Conservation (phyloP, 2,888 invertebrate species). For the Flexamia atlantica region DNA sequence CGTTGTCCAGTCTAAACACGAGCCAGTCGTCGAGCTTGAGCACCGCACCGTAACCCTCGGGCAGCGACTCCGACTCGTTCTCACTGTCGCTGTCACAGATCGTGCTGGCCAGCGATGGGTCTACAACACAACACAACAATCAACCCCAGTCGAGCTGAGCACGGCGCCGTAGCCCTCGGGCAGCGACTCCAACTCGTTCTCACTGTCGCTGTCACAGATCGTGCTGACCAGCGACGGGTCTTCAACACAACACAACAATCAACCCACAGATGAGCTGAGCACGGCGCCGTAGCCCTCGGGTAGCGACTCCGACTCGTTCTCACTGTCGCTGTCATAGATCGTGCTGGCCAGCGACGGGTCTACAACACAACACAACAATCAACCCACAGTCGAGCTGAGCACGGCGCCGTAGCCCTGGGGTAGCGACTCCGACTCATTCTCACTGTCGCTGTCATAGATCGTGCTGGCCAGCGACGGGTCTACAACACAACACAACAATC, state of each 20-base stretch:
- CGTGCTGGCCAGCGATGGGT: slow-evolving; percentile 71
- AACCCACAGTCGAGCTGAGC: slow-evolving; percentile 82
- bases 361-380: too few species aligned
- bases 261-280: slow-evolving; percentile 73
- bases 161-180: slow-evolving; percentile 75
- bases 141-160: slow-evolving; percentile 83
- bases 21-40: slow-evolving; percentile 87
- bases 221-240: slow-evolving; percentile 71
- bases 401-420: slow-evolving; percentile 75
- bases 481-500: slow-evolving; percentile 31
- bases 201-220: slow-evolving; percentile 73
- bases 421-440: slow-evolving; percentile 77
- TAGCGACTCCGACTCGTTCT: slow-evolving; percentile 77
- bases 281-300: slow-evolving; percentile 75
- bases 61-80: slow-evolving; percentile 77
- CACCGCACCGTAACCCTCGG: slow-evolving; percentile 75
- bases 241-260: slow-evolving; percentile 31
- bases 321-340: slow-evolving; percentile 73
- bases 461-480: slow-evolving; percentile 71
- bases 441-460: slow-evolving; percentile 73
- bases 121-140: too few species aligned
- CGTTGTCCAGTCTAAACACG: slow-evolving; percentile 82
- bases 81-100: slow-evolving; percentile 74
- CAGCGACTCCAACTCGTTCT: slow-evolving; percentile 77
- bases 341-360: slow-evolving; percentile 71